These are phyloP conservation scores for Spisula subtruncata DNA, from an alignment of 2,888 invertebrate genomes.

Conservation along the genomic window DNA sequence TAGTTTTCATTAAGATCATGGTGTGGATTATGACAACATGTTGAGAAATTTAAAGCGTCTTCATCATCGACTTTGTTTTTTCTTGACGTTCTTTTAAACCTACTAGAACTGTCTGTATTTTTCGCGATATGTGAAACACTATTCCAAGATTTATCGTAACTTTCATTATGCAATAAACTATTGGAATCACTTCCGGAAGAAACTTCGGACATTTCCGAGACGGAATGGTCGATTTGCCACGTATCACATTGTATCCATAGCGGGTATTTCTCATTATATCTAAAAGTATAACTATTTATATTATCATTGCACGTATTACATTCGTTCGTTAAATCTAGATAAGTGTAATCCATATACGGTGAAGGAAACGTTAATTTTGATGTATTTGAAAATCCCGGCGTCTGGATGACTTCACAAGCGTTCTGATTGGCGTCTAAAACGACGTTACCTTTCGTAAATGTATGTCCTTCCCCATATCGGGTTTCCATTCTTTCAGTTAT, in stretches of 20 bases:
- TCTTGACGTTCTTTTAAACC: not conserved
- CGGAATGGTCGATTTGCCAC: constrained; percentile 55
- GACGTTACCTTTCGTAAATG: constrained; percentile 23
- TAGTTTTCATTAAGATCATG: constrained; percentile 44
- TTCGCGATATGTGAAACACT: constrained; percentile 45
- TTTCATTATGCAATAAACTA: constrained; percentile 35
- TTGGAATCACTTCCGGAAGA: constrained; percentile 60
- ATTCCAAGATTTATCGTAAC: constrained; percentile 60
- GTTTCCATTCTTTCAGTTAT: constrained; percentile 46
- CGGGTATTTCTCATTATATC: constrained; percentile 68
- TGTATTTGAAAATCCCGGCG: constrained; percentile 35
- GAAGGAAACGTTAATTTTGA: constrained; percentile 59
- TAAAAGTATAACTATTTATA: constrained; percentile 46
- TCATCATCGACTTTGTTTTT: not conserved
- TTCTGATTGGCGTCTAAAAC: constrained; percentile 59
- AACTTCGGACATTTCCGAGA: constrained; percentile 66
- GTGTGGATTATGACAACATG: constrained; percentile 53
- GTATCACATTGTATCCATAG: constrained; percentile 69
- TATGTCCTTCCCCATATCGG: constrained; percentile 2
- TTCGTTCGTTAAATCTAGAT: constrained; percentile 59
- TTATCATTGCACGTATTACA: constrained; percentile 56
- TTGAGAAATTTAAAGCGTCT: constrained; percentile 34
- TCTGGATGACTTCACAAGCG: constrained; percentile 49
- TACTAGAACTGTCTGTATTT: not conserved
- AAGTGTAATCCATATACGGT: constrained; percentile 66